Conservation (phyloP, 2,888 invertebrate genomes). For the Carpatolechia fugitivella region DNA sequence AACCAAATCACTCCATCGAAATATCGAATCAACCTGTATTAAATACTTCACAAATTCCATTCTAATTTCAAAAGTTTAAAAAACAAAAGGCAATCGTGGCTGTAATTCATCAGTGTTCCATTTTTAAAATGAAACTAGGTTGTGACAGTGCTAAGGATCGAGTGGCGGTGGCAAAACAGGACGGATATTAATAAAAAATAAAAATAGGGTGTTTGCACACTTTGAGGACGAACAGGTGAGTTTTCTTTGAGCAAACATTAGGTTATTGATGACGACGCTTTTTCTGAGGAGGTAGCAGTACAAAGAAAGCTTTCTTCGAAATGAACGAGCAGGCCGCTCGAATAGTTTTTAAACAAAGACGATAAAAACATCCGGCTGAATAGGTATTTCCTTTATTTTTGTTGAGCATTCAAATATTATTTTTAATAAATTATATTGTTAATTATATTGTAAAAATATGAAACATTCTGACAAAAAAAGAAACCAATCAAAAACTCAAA, state of each 20-base stretch:
- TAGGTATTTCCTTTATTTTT: too few species aligned
- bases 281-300: conserved; percentile 9
- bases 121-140: conserved; percentile 40
- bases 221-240: conserved; percentile 39
- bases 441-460: too few species aligned
- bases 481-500: not conserved
- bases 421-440: too few species aligned
- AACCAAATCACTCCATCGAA: not conserved
- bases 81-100: not conserved
- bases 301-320: conserved; percentile 9
- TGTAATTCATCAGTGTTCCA: conserved; percentile 17
- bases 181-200: conserved; percentile 40
- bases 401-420: too few species aligned
- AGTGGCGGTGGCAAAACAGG: conserved; percentile 30
- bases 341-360: not conserved
- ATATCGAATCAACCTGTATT: conserved; percentile 28
- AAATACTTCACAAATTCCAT: conserved; percentile 20
- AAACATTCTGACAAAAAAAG: not conserved
- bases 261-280: conserved; percentile 38
- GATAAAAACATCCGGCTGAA: not conserved
- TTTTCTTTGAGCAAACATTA: conserved; percentile 26
- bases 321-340: conserved; percentile 4
- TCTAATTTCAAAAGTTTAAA: conserved; percentile 4
- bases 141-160: conserved; percentile 43
- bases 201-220: conserved; percentile 37